Base-by-base conservation (phyloP, 2,888 invertebrate genomes). In the Ophion ellenae region DNA sequence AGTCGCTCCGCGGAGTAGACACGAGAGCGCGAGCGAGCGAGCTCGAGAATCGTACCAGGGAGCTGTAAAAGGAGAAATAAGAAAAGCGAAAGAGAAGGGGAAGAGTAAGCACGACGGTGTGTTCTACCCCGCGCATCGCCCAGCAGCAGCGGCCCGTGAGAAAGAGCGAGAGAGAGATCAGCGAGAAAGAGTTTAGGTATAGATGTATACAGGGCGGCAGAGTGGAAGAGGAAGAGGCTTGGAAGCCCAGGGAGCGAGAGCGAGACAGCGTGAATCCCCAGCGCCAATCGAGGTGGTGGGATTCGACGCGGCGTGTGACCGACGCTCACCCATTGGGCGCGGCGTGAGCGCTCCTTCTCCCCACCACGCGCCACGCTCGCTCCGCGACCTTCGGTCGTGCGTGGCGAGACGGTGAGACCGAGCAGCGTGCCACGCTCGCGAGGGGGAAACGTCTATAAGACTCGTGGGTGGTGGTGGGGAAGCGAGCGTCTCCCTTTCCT, bases 251-350 rank as follows among this genome's bases (percentile, higher is more conserved):
- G 80, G 79, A 32, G 47, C 36, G 61, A 84, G 81, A 86, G 81
- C 17, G 83, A 84, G 88, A 84, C 61, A 63, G 73, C 11, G 73
- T 81, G 69, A 32, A 78, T 76, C 71, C 76, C 61, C 75, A 70
- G 82, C 84, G 89, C 92, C 90, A 92, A 93, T 92, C 87, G 89
- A 84, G 89, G 89, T 82, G 86, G 87, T 88, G 90, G 89, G 90
- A 93, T 92, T 90, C 92, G 93, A 90, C 89, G 91, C 91, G 94
- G 94, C 92, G 94, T 92, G 91, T 92, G 94, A 92, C 94, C 90
- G 88, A 87, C 86, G 88, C 69, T 76, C 79, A 53, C 67, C 81
- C 78, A 92, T 93, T 94, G 93, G 93, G n/a, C 78, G 81, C 63
- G 85, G 87, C 84, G 66, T 85, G 87, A 81, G 81, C 45, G 45